Percentiles rank a stretch among this genome's conserved stretches.
Conservation (phyloP, 2,797 vertebrate genomes). For the Chaetophractus vellerosus region DNA sequence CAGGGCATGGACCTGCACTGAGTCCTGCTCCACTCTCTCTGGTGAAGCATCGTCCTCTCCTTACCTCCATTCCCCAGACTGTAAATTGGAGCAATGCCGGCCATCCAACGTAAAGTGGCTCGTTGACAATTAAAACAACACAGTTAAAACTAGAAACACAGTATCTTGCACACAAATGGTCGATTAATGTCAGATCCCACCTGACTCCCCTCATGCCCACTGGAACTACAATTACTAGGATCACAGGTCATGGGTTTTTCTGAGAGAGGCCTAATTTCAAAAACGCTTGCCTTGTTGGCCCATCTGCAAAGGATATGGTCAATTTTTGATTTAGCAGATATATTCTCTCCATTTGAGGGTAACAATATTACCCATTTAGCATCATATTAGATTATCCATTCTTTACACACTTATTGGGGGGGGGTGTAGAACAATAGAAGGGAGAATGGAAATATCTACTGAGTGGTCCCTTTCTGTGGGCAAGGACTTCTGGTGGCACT, state of each 20-base stretch:
- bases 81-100: neutral
- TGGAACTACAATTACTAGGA: neutral
- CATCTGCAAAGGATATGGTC: neutral
- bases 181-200: neutral
- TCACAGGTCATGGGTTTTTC: neutral
- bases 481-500: neutral
- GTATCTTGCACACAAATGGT: neutral
- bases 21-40: neutral
- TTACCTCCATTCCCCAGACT: neutral
- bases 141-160: slow-evolving; percentile 3
- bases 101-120: neutral
- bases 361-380: neutral
- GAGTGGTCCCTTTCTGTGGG: neutral
- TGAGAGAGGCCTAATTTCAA: slow-evolving; percentile 16
- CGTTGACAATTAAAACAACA: neutral
- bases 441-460: neutral
- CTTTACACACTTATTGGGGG: neutral
- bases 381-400: neutral
- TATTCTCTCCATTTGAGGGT: neutral
- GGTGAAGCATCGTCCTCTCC: neutral
- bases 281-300: neutral
- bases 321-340: slow-evolving; percentile 47
- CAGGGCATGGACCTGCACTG: neutral
- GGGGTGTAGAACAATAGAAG: neutral
- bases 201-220: neutral